phyloP scores from a whole-genome alignment of 2,888 invertebrate species.

The Pediacus dermestoides region DNA sequence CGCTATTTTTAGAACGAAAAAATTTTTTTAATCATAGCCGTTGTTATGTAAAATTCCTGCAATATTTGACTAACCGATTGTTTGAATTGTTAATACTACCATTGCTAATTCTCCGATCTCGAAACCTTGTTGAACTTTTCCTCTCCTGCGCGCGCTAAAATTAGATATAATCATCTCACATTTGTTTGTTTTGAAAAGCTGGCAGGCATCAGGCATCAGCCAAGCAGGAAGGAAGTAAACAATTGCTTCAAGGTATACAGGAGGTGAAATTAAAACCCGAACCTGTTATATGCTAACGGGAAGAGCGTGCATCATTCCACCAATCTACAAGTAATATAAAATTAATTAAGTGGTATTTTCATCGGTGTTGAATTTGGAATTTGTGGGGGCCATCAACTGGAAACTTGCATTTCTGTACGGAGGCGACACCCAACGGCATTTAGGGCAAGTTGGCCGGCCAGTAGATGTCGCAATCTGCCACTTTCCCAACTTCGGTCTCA shows the following conservation, averaged over 20 bases:
- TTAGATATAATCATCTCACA: conserved; percentile 36
- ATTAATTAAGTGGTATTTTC: no score
- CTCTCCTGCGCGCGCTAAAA: conserved; percentile 31
- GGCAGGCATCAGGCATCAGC: conserved; percentile 3
- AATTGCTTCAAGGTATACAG: conserved; percentile 1
- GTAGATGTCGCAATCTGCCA: conserved; percentile 44
- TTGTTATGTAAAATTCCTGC: no score
- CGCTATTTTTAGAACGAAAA: no score
- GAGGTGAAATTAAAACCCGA: no score
- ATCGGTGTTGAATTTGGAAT: conserved; percentile 2
- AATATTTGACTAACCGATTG: no score
- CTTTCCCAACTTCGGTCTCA: conserved; percentile 25
- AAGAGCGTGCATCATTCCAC: no score
- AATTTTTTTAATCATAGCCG: no score
- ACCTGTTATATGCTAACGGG: no score
- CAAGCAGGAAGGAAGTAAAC: conserved; percentile 4
- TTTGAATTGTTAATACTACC: no score
- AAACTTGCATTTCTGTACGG: conserved; percentile 35
- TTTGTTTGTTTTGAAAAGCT: conserved; percentile 33
- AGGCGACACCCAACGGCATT: conserved; percentile 47
- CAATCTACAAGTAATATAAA: no score
- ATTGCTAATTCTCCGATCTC: no score
- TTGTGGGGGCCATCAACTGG: conserved; percentile 4
- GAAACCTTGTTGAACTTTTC: conserved; percentile 33
- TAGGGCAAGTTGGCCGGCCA: conserved; percentile 38